Evolutionary conservation across 1,140 invertebrate genomes (phyloP).

Genomic region (Drosophila sulfurigaster): DNA sequence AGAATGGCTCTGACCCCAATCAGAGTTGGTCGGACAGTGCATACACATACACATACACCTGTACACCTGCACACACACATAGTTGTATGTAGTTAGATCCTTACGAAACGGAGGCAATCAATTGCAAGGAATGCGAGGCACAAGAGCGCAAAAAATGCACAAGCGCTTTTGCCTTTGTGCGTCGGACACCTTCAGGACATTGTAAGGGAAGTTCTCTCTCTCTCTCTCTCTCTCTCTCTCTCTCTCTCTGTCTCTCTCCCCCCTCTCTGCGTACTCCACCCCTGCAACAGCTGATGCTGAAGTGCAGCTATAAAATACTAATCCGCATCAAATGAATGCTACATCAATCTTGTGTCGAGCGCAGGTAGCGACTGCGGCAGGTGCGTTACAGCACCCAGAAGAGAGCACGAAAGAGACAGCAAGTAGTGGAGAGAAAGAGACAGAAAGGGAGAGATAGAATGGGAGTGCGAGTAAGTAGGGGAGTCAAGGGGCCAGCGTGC

Average conservation of each 20-base stretch:
- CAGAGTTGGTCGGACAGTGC: constrained; percentile 49
- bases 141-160: constrained; percentile 56
- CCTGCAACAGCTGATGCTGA: constrained; percentile 41
- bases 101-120: constrained; percentile 67
- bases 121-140: constrained; percentile 76
- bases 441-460: neutral
- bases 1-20: constrained; percentile 71
- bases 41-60: constrained; percentile 15
- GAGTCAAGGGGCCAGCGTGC: constrained; percentile 38
- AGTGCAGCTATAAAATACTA: constrained; percentile 83
- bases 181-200: constrained; percentile 39
- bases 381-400: constrained; percentile 42
- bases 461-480: constrained; percentile 24
- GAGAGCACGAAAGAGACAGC: neutral
- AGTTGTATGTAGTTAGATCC: constrained; percentile 24
- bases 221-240: no score
- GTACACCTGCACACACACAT: constrained; percentile 25
- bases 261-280: neutral
- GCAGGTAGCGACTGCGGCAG: constrained; percentile 58
- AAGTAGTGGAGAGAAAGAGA: neutral
- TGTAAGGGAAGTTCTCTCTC: neutral
- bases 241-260: no score
- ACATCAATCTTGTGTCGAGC: constrained; percentile 81
- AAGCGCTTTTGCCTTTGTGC: constrained; percentile 58
- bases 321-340: constrained; percentile 83